A percentile compares a stretch with the other conserved stretches of the same genome.
phyloP scores from a whole-genome alignment of 2,888 invertebrate species.

The Conops quadrifasciatus region DNA sequence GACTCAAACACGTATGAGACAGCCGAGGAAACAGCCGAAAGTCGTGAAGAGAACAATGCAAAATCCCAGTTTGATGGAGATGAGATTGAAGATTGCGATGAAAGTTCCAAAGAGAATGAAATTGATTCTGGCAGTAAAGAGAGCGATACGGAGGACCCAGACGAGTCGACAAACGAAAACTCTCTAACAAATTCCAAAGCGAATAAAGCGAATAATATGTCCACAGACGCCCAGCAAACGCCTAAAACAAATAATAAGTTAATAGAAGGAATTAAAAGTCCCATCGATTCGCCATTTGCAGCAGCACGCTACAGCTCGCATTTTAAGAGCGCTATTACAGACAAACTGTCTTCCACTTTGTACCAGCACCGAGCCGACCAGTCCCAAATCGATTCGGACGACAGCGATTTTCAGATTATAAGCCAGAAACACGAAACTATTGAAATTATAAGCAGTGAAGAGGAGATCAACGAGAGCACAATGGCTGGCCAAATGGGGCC shows the following conservation, averaged over 20 bases:
- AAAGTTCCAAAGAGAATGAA: background rate
- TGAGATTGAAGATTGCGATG: background rate
- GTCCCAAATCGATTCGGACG: slow-evolving; percentile 38
- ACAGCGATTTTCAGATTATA: slow-evolving; percentile 53
- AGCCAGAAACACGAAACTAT: slow-evolving; percentile 51
- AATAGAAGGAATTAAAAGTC: background rate
- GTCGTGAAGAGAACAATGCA: background rate
- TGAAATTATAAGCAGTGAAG: slow-evolving; percentile 52
- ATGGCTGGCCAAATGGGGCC: background rate
- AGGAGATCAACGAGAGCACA: slow-evolving; percentile 31
- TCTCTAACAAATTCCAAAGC: background rate
- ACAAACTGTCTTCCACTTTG: slow-evolving; percentile 54
- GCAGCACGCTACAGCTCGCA: slow-evolving; percentile 52
- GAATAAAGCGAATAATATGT: background rate
- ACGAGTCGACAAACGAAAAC: background rate
- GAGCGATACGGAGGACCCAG: background rate
- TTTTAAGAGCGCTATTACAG: slow-evolving; percentile 50
- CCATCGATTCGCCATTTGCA: slow-evolving; percentile 38
- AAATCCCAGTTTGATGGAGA: background rate
- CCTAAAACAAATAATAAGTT: background rate
- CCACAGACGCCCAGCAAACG: background rate
- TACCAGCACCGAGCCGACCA: slow-evolving; percentile 38
- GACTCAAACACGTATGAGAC: slow-evolving; percentile 34
- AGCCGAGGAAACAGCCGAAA: background rate
- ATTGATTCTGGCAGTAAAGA: background rate